phyloP scores from a whole-genome alignment of 2,797 vertebrate species.

The Saguinus oedipus region DNA sequence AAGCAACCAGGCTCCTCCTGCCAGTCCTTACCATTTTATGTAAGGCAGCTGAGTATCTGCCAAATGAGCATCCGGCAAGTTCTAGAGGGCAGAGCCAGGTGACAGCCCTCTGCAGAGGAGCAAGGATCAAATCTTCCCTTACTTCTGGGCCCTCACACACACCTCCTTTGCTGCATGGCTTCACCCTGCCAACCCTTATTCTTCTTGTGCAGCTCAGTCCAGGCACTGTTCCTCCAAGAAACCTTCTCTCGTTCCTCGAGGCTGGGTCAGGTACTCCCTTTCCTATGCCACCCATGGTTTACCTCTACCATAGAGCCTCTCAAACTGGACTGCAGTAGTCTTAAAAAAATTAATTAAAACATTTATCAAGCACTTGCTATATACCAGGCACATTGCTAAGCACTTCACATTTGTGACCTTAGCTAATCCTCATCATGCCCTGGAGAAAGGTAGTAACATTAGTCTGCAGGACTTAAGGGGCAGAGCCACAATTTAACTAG shows the following conservation, averaged over 20 bases:
- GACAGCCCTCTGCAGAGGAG: neutral
- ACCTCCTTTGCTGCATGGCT: neutral
- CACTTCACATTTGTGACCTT: neutral
- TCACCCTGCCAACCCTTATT: neutral
- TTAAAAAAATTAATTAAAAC: neutral
- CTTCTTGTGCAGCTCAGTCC: neutral
- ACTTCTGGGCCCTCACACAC: neutral
- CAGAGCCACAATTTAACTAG: neutral
- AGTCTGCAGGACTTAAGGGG: neutral
- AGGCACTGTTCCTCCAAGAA: neutral
- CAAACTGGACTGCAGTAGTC: neutral
- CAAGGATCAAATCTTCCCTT: neutral
- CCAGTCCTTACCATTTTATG: neutral
- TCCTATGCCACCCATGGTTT: neutral
- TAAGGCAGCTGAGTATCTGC: no score
- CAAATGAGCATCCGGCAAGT: neutral
- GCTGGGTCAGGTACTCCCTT: neutral
- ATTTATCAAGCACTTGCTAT: neutral
- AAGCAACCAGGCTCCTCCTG: neutral
- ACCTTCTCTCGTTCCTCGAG: neutral
- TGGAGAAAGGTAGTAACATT: neutral
- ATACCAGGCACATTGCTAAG: neutral
- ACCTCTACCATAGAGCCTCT: neutral
- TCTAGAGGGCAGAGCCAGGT: neutral
- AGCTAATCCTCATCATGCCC: neutral